These are phyloP conservation scores for Sula dactylatra DNA, from an alignment of 2,113 vertebrate genomes.

Conservation along the genomic window DNA sequence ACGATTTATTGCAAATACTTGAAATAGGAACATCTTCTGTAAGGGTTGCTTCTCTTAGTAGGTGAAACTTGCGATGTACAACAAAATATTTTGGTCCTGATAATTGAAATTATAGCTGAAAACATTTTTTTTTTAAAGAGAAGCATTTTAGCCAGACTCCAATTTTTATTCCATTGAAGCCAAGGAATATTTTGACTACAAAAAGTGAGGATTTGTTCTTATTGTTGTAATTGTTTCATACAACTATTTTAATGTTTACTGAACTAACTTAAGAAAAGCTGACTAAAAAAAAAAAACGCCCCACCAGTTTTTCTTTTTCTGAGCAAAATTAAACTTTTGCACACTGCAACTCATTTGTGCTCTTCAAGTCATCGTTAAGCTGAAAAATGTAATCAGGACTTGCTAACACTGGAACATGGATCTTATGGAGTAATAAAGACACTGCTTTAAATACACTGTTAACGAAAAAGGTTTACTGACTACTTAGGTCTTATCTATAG, in stretches of 20 bases:
- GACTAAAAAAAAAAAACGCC: background rate
- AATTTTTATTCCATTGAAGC: background rate
- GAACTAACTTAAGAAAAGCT: background rate
- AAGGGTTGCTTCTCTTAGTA: background rate
- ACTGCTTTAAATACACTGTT: background rate
- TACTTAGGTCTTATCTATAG: background rate
- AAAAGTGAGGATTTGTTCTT: background rate
- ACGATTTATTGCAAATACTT: background rate
- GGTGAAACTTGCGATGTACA: background rate
- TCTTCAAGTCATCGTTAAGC: background rate
- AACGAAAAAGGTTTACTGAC: background rate
- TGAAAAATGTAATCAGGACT: background rate
- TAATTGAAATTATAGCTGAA: background rate
- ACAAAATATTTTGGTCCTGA: background rate
- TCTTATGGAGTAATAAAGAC: background rate
- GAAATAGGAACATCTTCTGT: background rate
- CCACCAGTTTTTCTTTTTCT: background rate
- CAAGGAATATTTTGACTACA: background rate
- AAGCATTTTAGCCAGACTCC: background rate
- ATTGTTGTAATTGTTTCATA: background rate
- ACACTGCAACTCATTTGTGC: background rate
- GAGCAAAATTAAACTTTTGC: background rate
- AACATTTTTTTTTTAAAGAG: background rate
- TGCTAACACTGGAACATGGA: background rate
- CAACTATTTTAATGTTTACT: background rate